Conservation (phyloP, 2,113 vertebrate species). For the Thamnophis sirtalis region DNA sequence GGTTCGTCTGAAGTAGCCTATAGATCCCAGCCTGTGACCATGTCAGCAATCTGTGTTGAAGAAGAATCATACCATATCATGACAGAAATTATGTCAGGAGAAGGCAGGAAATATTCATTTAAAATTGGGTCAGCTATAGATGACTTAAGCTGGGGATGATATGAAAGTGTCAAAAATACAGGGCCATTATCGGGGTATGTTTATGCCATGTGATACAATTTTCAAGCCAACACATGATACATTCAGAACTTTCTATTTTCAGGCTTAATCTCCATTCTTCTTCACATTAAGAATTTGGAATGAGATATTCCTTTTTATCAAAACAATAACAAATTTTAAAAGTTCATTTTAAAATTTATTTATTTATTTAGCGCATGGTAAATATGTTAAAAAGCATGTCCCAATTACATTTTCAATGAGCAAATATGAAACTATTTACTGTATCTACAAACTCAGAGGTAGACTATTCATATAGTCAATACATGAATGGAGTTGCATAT, state of each 20-base stretch:
- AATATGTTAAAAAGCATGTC: too few relatives aligned
- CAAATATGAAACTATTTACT: too few relatives aligned
- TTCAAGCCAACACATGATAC: neutral
- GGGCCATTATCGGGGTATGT: neutral
- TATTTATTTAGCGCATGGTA: too few relatives aligned
- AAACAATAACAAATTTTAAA: neutral
- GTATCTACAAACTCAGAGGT: too few relatives aligned
- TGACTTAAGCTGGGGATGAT: neutral
- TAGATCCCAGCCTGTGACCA: neutral
- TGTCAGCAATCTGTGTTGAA: neutral
- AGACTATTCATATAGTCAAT: too few relatives aligned
- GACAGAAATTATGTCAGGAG: neutral
- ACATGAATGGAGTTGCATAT: too few relatives aligned
- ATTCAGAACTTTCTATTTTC: neutral
- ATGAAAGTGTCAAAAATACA: neutral
- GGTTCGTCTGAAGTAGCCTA: neutral
- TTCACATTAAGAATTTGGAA: neutral
- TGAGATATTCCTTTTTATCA: neutral
- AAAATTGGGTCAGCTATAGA: neutral
- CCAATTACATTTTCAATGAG: too few relatives aligned
- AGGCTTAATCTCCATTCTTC: neutral
- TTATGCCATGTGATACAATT: neutral
- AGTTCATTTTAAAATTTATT: neutral
- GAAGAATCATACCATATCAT: neutral
- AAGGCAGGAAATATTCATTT: neutral